phyloP scores from a whole-genome alignment of 2,888 invertebrate genomes.

The Troilus luridus region DNA sequence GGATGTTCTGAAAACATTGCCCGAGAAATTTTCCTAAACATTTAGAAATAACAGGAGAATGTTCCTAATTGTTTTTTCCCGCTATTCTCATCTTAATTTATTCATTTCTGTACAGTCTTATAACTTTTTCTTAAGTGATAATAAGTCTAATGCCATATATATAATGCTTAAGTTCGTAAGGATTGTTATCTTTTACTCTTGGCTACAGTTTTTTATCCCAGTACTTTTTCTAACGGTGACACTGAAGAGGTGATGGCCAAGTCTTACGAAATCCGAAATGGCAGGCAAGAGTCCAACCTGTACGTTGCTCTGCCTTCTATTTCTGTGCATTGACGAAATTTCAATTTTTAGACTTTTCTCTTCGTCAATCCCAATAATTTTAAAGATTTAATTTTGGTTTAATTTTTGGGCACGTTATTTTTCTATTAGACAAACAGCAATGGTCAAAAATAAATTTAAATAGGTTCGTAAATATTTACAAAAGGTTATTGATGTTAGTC shows the following conservation, averaged over 20 bases:
- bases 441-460: background rate
- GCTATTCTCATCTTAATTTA: too few relatives aligned
- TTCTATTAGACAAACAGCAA: background rate
- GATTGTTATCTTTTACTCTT: background rate
- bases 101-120: too few relatives aligned
- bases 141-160: too few relatives aligned
- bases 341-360: slow-evolving; percentile 26
- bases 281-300: slow-evolving; percentile 14
- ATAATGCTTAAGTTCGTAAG: background rate
- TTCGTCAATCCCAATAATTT: background rate
- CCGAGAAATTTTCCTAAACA: too few relatives aligned
- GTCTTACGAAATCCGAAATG: slow-evolving; percentile 27
- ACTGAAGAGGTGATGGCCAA: slow-evolving; percentile 47
- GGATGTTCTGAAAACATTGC: too few relatives aligned
- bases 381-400: background rate
- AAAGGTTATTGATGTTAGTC: too few relatives aligned
- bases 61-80: too few relatives aligned
- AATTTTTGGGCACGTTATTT: background rate
- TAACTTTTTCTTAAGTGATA: too few relatives aligned
- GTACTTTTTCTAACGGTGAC: slow-evolving; percentile 28
- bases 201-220: background rate
- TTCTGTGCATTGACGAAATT: slow-evolving; percentile 31
- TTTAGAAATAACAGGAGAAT: too few relatives aligned
- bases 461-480: too few relatives aligned
- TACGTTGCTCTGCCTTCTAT: slow-evolving; percentile 32